Base-by-base conservation (phyloP, 2,797 vertebrate genomes). In the Ptychobarbus kaznakovi region DNA sequence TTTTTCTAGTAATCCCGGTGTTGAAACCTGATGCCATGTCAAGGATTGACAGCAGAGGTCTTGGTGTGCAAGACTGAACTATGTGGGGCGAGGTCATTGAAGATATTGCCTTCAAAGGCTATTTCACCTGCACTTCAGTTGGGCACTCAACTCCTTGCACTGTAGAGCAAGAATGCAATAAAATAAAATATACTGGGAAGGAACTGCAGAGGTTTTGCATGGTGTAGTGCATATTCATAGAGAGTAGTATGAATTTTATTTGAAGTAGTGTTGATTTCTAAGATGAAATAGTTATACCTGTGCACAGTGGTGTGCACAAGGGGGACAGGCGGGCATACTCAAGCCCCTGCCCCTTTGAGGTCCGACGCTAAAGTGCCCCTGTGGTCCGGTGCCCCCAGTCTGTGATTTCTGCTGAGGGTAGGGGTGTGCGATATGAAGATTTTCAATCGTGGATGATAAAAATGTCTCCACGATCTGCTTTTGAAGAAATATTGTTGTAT, bases 1-100 rank as follows among this genome's bases (percentile, higher is more conserved):
- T 89, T 89, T 90, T 88, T 89, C 86, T 83, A 90, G 85, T 92
- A 92, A 92, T 92, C 91, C 90, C 87, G 85, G 87, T 89, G 89
- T 92, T 90, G 91, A 89, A 89, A 92, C 87, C 80, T 81, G 89
- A 92, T 89, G 86, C 90, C 89, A 89, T 68, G 82, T 86, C 87
- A 90, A 89, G 82, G 84, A 87, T 93, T 92, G 18, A 86, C 84
- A 91, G 78, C 80, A 86, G 83, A 75, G 89, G 86, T 85, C 86
- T 83, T 73, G 81, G 69, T 84, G 75, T 88, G 86, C 81, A 85
- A 88, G 85, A 80, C 58, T 87, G 82, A 87, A 74, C 46, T 70
- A 61, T 83, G 83, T 70, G 65, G 72, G 75, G 84, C n/a, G 85
- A 89, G 86, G 87, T 86, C 66, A 86, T 83, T 88, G 80, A 65